Percentiles rank a stretch among this genome's conserved stretches.
phyloP scores from a whole-genome alignment of 2,113 vertebrate genomes.

The Embiotoca jacksoni region DNA sequence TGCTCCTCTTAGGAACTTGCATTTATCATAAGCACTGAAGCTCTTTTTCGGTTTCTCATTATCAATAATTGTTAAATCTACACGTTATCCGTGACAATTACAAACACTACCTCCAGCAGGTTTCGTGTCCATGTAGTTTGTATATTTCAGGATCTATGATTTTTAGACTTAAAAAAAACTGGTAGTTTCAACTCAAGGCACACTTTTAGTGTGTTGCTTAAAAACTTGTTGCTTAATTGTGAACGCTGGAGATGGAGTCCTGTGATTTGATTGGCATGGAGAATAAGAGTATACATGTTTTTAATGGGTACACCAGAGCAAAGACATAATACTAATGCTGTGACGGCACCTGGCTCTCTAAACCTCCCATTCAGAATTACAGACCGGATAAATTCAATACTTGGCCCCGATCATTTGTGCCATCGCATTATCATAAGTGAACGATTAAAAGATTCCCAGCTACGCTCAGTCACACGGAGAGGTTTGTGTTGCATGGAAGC shows the following conservation, averaged over 20 bases:
- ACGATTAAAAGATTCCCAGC: conserved; percentile 62
- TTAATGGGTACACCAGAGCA: conserved; percentile 29
- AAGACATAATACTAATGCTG: neutral
- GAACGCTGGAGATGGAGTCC: neutral
- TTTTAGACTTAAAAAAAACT: conserved; percentile 7
- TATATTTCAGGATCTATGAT: neutral
- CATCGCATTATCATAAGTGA: conserved; percentile 59
- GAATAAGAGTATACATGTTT: neutral
- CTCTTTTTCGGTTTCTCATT: conserved; percentile 25
- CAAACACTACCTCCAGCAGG: neutral
- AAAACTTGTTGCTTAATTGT: neutral
- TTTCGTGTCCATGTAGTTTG: conserved; percentile 12
- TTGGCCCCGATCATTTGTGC: conserved; percentile 52
- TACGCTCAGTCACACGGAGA: conserved; percentile 37
- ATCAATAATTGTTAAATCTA: conserved; percentile 37
- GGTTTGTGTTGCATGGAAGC: conserved; percentile 45
- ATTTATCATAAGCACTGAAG: neutral
- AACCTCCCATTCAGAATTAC: conserved; percentile 28
- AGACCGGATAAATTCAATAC: conserved; percentile 36
- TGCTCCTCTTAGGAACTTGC: conserved; percentile 5
- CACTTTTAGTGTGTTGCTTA: conserved; percentile 6
- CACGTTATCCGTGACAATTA: conserved; percentile 22
- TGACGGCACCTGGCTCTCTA: neutral
- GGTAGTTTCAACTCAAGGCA: neutral
- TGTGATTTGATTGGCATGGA: neutral